Conservation (phyloP, 2,113 vertebrate genomes). For the Oreochromis tanganicae region DNA sequence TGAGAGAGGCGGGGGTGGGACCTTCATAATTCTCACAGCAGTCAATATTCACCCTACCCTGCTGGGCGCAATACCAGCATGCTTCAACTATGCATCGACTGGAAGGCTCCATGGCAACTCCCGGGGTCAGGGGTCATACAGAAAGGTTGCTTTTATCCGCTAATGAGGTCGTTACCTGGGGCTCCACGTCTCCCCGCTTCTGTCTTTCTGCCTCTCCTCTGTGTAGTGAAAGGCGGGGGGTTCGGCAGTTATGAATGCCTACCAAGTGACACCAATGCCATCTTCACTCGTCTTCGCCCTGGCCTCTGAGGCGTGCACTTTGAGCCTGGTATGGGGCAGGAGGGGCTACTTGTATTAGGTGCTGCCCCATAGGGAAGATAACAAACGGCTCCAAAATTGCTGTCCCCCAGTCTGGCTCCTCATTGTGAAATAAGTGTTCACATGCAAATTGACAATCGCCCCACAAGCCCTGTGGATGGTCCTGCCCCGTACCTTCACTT, state of each 20-base stretch:
- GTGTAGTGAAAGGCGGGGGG: not conserved
- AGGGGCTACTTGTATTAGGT: constrained; percentile 8
- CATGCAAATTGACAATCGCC: constrained; percentile 62
- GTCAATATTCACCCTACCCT: constrained; percentile 43
- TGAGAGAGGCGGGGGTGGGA: not conserved
- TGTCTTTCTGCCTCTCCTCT: constrained; percentile 27
- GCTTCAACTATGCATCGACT: constrained; percentile 53
- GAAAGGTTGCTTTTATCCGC: constrained; percentile 77
- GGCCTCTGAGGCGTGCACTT: not conserved
- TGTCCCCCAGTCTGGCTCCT: constrained; percentile 60
- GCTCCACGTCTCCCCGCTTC: constrained; percentile 51
- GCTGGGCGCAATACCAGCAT: constrained; percentile 62
- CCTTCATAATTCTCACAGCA: constrained; percentile 58
- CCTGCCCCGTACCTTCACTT: not conserved
- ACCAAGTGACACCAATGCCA: constrained; percentile 63
- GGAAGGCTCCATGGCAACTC: constrained; percentile 73
- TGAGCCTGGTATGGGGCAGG: not conserved
- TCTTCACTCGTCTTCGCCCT: constrained; percentile 56
- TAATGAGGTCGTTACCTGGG: constrained; percentile 75
- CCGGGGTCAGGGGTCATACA: constrained; percentile 59
- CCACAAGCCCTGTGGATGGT: constrained; percentile 14
- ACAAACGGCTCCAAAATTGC: constrained; percentile 55
- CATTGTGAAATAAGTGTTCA: constrained; percentile 62
- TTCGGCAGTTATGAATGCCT: constrained; percentile 36
- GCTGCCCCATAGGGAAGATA: constrained; percentile 39